Evolutionary conservation across 2,113 vertebrate genomes (phyloP).

Genomic region (Rissa tridactyla): DNA sequence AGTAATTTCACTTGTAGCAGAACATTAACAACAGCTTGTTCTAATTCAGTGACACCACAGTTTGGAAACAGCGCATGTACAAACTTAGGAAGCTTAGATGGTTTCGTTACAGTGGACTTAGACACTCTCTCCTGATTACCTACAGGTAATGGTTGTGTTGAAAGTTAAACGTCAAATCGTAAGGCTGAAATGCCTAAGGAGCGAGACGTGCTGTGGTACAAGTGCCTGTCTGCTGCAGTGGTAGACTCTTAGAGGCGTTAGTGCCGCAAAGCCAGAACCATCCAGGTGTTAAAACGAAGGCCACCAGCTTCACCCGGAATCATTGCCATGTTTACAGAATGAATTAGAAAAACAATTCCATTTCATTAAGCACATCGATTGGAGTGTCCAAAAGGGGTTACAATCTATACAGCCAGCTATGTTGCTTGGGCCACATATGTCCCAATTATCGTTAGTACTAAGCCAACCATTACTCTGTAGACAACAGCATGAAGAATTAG

Average conservation of each 20-base stretch:
- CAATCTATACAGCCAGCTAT: not conserved
- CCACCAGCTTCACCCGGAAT: not conserved
- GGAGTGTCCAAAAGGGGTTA: not conserved
- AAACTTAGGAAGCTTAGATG: not conserved
- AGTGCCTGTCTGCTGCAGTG: not conserved
- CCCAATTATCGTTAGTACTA: not conserved
- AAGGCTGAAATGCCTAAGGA: not conserved
- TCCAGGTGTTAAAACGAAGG: not conserved
- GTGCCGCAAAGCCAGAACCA: not conserved
- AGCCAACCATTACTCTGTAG: not conserved
- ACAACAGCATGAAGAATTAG: not conserved
- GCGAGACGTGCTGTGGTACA: not conserved
- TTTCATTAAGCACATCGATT: not conserved
- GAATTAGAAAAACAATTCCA: not conserved
- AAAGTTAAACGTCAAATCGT: not conserved
- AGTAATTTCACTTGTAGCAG: not conserved
- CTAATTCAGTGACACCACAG: not conserved
- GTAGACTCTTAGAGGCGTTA: not conserved
- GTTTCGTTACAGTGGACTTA: not conserved
- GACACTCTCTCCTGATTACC: not conserved
- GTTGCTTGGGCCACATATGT: not conserved
- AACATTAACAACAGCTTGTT: not conserved
- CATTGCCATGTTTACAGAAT: not conserved
- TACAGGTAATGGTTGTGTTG: not conserved
- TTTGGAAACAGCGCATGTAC: rapidly evolving